Percentiles rank a stretch among this genome's conserved stretches.
These are phyloP conservation scores for Benitochromis conjunctus DNA, from an alignment of 2,113 vertebrate species.

Conservation along the genomic window DNA sequence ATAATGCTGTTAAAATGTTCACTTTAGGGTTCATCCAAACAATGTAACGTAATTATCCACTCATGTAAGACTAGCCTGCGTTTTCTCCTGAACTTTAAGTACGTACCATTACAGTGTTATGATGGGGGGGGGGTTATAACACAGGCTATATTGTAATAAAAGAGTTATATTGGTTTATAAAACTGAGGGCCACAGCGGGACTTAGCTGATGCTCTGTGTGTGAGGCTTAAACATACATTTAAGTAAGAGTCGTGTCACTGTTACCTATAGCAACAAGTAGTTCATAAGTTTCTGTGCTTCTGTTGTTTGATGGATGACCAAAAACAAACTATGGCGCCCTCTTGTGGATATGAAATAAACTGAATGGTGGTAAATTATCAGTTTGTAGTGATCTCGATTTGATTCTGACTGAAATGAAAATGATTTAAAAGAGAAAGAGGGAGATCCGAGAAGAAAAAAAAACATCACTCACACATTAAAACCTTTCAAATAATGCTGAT, in stretches of 20 bases:
- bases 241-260: neutral
- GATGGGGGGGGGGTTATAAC: neutral
- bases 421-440: neutral
- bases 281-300: neutral
- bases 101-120: neutral
- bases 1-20: neutral
- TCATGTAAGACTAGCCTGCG: neutral
- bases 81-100: neutral
- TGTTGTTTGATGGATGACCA: neutral
- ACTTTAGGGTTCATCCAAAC: neutral
- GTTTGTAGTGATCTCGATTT: neutral
- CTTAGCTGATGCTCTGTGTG: neutral
- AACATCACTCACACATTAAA: neutral
- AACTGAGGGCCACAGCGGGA: too few relatives aligned
- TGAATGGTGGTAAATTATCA: neutral
- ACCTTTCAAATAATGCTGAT: neutral
- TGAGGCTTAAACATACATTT: neutral
- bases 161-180: neutral
- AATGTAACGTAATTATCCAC: neutral
- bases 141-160: neutral
- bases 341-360: slow-evolving; percentile 25
- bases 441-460: neutral
- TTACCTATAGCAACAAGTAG: neutral
- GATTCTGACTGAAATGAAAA: neutral
- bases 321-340: slow-evolving; percentile 2